These are phyloP conservation scores for Fundulus diaphanus DNA, from an alignment of 2,797 vertebrate genomes.

Conservation along the genomic window DNA sequence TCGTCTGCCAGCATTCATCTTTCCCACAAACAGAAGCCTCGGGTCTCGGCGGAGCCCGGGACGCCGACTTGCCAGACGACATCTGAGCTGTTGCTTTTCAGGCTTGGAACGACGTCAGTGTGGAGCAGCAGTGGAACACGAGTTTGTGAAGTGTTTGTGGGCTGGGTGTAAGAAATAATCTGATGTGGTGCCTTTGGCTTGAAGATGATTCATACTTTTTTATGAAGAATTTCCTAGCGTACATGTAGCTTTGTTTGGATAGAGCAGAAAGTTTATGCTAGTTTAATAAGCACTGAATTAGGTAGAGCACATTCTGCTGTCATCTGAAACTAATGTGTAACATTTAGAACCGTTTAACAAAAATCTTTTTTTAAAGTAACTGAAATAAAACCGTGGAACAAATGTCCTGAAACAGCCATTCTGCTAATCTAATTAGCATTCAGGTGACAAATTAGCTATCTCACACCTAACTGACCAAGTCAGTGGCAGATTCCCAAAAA, in stretches of 20 bases:
- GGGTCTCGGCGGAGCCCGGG: constrained; percentile 54
- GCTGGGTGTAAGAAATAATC: constrained; percentile 21
- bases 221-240: constrained; percentile 9
- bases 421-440: not conserved
- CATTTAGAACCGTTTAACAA: too few relatives aligned
- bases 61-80: constrained; percentile 52
- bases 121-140: constrained; percentile 16
- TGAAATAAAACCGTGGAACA: not conserved
- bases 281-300: not conserved
- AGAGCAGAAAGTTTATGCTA: constrained; percentile 11
- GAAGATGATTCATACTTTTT: constrained; percentile 31
- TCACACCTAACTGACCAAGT: not conserved
- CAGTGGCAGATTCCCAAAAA: not conserved
- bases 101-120: constrained; percentile 39
- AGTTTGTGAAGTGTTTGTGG: constrained; percentile 18
- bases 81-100: constrained; percentile 53
- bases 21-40: constrained; percentile 58
- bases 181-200: constrained; percentile 26
- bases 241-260: not conserved
- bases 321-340: too few relatives aligned
- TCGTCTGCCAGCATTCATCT: constrained; percentile 66
- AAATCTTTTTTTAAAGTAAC: too few relatives aligned
- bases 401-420: not conserved
- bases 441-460: not conserved
- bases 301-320: not conserved